A percentile compares a stretch with the other conserved stretches of the same genome.
These are phyloP conservation scores for Pristionchus exspectatus DNA, from an alignment of 2,888 invertebrate species.

Conservation along the genomic window DNA sequence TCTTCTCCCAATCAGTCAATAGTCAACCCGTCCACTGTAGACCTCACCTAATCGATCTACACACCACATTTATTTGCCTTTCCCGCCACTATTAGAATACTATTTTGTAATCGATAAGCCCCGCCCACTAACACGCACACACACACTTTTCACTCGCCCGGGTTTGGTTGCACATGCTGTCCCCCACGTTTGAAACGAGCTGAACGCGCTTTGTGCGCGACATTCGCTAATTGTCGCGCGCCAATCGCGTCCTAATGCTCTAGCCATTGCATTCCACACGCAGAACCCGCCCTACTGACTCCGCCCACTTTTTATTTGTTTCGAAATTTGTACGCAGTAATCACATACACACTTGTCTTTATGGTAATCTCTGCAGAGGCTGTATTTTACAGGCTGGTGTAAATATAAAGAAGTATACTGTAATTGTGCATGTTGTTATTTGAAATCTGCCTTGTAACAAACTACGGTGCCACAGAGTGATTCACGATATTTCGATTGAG, in stretches of 20 bases:
- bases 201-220: neutral
- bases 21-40: neutral
- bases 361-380: conserved; percentile 14
- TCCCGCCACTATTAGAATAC: neutral
- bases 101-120: neutral
- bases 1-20: neutral
- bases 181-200: neutral
- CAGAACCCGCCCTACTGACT: conserved; percentile 15
- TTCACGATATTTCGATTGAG: neutral
- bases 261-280: conserved; percentile 21
- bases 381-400: conserved; percentile 25
- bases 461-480: neutral
- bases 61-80: neutral
- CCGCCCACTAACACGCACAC: neutral
- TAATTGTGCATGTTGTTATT: neutral
- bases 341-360: neutral
- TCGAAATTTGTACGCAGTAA: conserved; percentile 13
- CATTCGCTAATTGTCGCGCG: neutral
- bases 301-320: conserved; percentile 22
- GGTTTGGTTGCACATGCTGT: conserved; percentile 27
- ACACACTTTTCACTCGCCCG: neutral
- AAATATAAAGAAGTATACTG: conserved; percentile 18
- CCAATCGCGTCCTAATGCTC: neutral
- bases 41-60: neutral
- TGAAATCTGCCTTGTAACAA: neutral